Percentiles rank a stretch among this genome's conserved stretches.
phyloP scores from a whole-genome alignment of 1,140 invertebrate species.

The Sipha flava region DNA sequence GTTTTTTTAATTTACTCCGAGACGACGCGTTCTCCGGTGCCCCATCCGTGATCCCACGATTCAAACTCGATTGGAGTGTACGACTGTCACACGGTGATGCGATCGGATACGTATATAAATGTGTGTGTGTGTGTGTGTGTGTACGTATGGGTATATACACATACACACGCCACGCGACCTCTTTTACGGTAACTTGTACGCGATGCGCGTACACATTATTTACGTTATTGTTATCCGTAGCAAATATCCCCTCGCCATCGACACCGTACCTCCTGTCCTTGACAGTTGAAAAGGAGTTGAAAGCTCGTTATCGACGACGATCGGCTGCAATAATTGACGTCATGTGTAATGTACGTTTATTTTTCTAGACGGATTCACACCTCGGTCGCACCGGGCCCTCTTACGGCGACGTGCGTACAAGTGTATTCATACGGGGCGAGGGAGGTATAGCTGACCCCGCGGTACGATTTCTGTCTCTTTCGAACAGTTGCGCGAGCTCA shows the following conservation, averaged over 20 bases:
- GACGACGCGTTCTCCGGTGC: too few relatives aligned
- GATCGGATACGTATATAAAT: too few relatives aligned
- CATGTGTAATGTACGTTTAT: too few relatives aligned
- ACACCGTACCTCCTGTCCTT: background rate
- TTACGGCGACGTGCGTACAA: background rate
- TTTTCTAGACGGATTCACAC: background rate
- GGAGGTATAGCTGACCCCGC: too few relatives aligned
- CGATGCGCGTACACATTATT: too few relatives aligned
- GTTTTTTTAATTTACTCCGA: background rate
- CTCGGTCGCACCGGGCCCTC: background rate
- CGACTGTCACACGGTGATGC: background rate
- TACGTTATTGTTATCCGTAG: background rate
- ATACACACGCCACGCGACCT: background rate
- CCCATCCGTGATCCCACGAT: background rate
- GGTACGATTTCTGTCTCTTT: too few relatives aligned
- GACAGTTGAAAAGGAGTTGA: background rate
- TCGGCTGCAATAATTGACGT: too few relatives aligned
- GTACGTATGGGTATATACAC: too few relatives aligned
- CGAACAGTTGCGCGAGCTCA: too few relatives aligned
- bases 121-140: too few relatives aligned
- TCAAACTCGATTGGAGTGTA: background rate
- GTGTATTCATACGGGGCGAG: too few relatives aligned
- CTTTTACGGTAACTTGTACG: background rate
- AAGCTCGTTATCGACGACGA: constrained; percentile 5
- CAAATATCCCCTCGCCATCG: background rate